Evolutionary conservation across 2,888 invertebrate genomes (phyloP).

Genomic region (Epirrhoe tristata): DNA sequence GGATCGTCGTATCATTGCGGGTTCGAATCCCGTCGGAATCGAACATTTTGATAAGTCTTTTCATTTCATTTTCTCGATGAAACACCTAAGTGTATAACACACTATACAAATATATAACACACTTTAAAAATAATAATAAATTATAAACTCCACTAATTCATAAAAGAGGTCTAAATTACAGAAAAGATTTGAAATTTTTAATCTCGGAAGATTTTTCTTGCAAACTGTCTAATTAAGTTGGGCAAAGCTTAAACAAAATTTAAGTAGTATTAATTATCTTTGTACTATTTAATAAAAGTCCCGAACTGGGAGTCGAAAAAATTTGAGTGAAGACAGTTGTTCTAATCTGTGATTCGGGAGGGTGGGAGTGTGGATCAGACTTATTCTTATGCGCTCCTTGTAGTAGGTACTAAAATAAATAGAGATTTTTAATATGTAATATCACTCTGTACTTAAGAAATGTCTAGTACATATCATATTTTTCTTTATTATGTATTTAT

Average conservation of each 20-base stretch:
- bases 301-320: conserved; percentile 67
- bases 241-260: conserved; percentile 79
- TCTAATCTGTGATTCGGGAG: conserved; percentile 57
- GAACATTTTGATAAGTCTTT: too few species aligned
- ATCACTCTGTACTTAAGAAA: too few species aligned
- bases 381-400: conserved; percentile 6
- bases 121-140: too few species aligned
- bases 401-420: neutral
- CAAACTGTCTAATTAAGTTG: conserved; percentile 76
- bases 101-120: too few species aligned
- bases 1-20: too few species aligned
- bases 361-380: conserved; percentile 39
- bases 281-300: conserved; percentile 82
- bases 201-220: conserved; percentile 8
- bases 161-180: neutral
- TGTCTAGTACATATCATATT: too few species aligned
- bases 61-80: too few species aligned
- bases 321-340: conserved; percentile 72
- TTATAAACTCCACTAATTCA: neutral
- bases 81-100: too few species aligned
- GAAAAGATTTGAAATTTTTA: neutral
- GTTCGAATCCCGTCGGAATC: too few species aligned
- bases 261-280: conserved; percentile 86
- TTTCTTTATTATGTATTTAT: too few species aligned
- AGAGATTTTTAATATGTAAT: too few species aligned